These are phyloP conservation scores for Verasper variegatus DNA, from an alignment of 2,113 vertebrate genomes.

Conservation along the genomic window DNA sequence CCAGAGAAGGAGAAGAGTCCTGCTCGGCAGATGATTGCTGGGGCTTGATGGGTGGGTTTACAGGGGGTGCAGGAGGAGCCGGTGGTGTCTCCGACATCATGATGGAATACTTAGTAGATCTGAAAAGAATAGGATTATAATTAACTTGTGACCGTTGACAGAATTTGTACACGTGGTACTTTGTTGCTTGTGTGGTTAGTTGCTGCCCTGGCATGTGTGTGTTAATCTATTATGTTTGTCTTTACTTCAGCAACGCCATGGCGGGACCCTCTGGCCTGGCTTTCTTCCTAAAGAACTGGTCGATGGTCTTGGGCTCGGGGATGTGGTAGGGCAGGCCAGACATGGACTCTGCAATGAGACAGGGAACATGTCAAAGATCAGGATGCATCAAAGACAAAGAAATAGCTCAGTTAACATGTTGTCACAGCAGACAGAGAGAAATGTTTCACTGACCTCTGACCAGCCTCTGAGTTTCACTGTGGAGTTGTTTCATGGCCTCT, in stretches of 20 bases:
- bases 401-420: background rate
- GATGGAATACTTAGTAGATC: constrained; percentile 89
- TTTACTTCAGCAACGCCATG: constrained; percentile 95
- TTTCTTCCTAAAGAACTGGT: constrained; percentile 90
- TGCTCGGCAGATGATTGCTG: constrained; percentile 44
- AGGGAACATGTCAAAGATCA: background rate
- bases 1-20: constrained; percentile 47
- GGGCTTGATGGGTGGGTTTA: constrained; percentile 31
- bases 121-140: constrained; percentile 55
- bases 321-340: constrained; percentile 93
- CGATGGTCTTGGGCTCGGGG: constrained; percentile 91
- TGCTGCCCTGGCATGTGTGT: too few species aligned
- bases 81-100: constrained; percentile 70
- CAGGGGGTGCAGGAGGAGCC: constrained; percentile 17
- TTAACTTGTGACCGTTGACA: too few species aligned
- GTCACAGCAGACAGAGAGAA: background rate
- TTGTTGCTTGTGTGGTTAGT: too few species aligned
- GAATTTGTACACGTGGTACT: too few species aligned
- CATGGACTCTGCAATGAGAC: constrained; percentile 83
- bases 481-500: constrained; percentile 93
- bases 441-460: constrained; percentile 87
- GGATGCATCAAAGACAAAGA: background rate
- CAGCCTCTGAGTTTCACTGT: constrained; percentile 94
- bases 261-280: constrained; percentile 84
- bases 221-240: background rate